phyloP scores from a whole-genome alignment of 2,113 vertebrate genomes.

The Pluvialis apricaria region DNA sequence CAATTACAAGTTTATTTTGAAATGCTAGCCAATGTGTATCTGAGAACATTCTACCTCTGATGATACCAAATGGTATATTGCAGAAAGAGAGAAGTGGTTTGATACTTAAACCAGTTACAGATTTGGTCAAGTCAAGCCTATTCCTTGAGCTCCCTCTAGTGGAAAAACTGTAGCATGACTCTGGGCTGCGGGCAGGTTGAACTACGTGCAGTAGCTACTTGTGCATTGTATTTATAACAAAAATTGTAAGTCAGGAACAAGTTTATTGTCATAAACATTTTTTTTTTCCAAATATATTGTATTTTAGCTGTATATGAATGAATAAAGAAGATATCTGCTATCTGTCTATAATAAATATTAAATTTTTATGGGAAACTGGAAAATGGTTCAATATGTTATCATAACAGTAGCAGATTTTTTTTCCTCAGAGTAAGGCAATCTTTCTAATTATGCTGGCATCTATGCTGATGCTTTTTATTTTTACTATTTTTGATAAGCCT shows the following conservation, averaged over 20 bases:
- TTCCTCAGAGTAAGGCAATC: background rate
- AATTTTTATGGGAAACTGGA: background rate
- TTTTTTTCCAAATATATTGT: background rate
- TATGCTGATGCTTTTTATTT: background rate
- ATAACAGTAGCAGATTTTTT: background rate
- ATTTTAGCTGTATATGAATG: background rate
- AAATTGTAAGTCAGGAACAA: background rate
- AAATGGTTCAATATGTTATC: background rate
- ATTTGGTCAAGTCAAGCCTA: background rate
- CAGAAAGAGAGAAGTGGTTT: background rate
- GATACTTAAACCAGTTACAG: fast-evolving
- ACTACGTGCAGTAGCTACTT: background rate
- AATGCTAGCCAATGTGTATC: background rate
- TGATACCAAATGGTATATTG: background rate
- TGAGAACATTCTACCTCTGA: fast-evolving
- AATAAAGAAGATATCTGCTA: background rate
- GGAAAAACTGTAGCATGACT: background rate
- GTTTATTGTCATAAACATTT: background rate
- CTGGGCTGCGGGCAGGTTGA: background rate
- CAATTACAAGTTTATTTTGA: background rate
- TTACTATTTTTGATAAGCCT: background rate
- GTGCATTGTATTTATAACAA: background rate
- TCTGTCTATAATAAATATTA: background rate
- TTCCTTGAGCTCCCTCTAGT: conserved; percentile 25
- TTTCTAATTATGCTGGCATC: background rate